Evolutionary conservation across 2,888 invertebrate species (phyloP).

Genomic region (Ferdinandea cuprea): DNA sequence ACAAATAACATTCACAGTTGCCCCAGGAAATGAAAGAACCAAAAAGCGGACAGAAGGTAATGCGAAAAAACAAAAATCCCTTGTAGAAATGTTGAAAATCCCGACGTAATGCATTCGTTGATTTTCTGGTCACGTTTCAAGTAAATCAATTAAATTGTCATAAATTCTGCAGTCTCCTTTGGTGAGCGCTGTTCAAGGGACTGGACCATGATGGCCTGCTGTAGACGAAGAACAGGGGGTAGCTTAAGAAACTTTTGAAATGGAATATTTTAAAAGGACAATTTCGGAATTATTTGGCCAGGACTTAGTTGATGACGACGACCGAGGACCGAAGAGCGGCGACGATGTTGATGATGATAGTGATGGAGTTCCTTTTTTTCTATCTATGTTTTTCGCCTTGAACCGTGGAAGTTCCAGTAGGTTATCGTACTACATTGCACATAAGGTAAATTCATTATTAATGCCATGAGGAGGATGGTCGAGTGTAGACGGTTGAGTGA

Average conservation of each 20-base stretch:
- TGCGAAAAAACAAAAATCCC: background rate
- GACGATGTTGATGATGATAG: constrained; percentile 35
- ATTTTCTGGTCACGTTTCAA: constrained; percentile 82
- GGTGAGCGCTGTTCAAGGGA: constrained; percentile 10
- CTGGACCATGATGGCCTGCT: background rate
- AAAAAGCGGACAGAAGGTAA: constrained; percentile 6
- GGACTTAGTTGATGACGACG: constrained; percentile 38
- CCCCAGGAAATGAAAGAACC: constrained; percentile 33
- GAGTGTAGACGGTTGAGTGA: constrained; percentile 5
- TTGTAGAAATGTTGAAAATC: constrained; percentile 65
- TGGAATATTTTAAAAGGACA: constrained; percentile 56
- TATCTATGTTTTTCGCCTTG: constrained; percentile 14
- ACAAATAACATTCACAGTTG: constrained; percentile 16
- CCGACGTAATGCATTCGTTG: constrained; percentile 81
- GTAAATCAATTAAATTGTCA: constrained; percentile 83
- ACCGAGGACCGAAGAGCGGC: background rate
- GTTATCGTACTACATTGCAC: constrained; percentile 35
- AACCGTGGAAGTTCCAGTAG: constrained; percentile 10
- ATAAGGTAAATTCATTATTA: constrained; percentile 41
- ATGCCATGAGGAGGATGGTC: constrained; percentile 10
- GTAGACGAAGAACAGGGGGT: background rate
- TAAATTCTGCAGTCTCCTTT: constrained; percentile 77
- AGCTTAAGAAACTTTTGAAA: constrained; percentile 25
- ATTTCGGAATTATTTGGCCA: constrained; percentile 45
- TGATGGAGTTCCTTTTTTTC: constrained; percentile 22